Evolutionary conservation across 2,797 vertebrate species (phyloP), one percentile per base, ranked within the genome.

Genomic region (Lacerta viridis): DNA sequence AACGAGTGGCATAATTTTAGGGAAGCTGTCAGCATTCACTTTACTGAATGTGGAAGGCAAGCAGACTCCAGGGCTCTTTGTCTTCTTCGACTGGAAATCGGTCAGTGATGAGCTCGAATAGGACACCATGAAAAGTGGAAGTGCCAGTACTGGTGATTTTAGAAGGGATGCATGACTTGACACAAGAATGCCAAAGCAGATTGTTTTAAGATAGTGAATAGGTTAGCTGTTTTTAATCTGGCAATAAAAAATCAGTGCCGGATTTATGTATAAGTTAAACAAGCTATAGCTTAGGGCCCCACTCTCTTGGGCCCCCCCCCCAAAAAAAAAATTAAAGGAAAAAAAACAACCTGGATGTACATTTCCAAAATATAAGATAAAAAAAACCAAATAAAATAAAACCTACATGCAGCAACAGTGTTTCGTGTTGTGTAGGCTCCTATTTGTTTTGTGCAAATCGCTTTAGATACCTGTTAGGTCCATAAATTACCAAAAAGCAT

Each of bases 21-120:
- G 71, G 86, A 92, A 90, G 86, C 93, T 95, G 93, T 93, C 93
- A 95, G 94, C 92, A 93, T 92, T 95, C 85, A 91, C 94, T 95
- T 93, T 61, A 91, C 27, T 33, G 36, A 75, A 43, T 90, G 91
- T 84, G 91, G 94, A 95, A 95, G 83, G 68, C 43, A 81, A 93
- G 17, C 83, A 82, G 85, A 90, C 77, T 3, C 0, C 66, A 72
- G 85, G 46, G 83, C 91, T 93, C 91, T 92, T 90, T 95, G 92
- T 93, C 61, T 93, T 92, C 86, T 80, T 94, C 88, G 93, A 91
- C 72, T 93, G 92, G 92, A 92, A 92, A 79, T 64, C 90, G 90
- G 88, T 90, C 85, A 41, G 13, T 36, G 7, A 33, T 74, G 69
- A 91, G 90, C 90, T 43, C 81, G 71, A 71, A 72, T 8, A 71